A percentile compares a stretch with the other conserved stretches of the same genome.
phyloP scores from a whole-genome alignment of 2,888 invertebrate genomes.

The Villa cingulata region DNA sequence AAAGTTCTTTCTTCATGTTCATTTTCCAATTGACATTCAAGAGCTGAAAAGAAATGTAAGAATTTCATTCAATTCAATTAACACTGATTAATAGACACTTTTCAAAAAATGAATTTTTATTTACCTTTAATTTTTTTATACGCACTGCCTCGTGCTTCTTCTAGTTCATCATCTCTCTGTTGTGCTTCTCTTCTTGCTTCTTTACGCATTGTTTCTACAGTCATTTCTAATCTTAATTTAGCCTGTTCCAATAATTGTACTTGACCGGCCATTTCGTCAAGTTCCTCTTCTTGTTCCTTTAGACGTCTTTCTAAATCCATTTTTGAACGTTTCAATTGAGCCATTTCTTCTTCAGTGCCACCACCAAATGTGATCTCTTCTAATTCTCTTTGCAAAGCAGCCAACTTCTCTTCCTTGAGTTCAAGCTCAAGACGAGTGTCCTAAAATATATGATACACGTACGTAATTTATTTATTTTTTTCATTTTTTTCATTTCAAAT shows the following conservation, averaged over 20 bases:
- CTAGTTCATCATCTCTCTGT: conserved; percentile 84
- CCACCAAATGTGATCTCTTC: conserved; percentile 70
- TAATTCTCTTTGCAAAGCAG: conserved; percentile 64
- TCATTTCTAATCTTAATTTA: conserved; percentile 86
- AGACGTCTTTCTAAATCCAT: conserved; percentile 75
- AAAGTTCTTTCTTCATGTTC: conserved; percentile 86
- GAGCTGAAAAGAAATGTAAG: conserved; percentile 40
- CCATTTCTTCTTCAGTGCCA: conserved; percentile 75
- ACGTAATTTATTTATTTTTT: neutral
- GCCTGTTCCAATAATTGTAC: conserved; percentile 82
- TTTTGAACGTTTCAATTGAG: conserved; percentile 66
- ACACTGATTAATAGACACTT: too few species aligned
- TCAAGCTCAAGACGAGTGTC: conserved; percentile 78
- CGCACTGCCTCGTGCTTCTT: conserved; percentile 77
- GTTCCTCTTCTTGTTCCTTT: conserved; percentile 84
- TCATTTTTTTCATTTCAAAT: neutral
- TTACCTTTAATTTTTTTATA: conserved; percentile 81
- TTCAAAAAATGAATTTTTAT: neutral
- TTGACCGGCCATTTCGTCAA: conserved; percentile 89
- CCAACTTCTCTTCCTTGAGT: conserved; percentile 73
- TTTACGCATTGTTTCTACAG: conserved; percentile 80
- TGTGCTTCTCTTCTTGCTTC: conserved; percentile 80
- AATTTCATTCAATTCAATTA: neutral
- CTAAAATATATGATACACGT: conserved; percentile 36
- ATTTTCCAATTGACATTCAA: conserved; percentile 83